Conservation (phyloP, 2,797 vertebrate genomes). For the Triplophysa bombifrons region DNA sequence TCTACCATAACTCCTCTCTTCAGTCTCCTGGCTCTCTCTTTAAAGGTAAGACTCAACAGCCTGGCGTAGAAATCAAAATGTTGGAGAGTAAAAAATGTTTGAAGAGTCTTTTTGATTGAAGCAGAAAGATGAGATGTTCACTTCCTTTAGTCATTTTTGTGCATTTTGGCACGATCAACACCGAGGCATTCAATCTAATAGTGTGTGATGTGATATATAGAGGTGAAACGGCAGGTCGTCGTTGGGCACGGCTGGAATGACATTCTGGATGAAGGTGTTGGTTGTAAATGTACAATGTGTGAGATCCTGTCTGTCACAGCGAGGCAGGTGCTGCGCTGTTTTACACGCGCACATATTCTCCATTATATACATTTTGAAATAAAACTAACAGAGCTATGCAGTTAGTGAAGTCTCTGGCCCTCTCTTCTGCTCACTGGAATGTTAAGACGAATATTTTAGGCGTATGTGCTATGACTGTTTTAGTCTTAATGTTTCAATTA, state of each 20-base stretch:
- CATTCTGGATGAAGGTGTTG: conserved; percentile 15
- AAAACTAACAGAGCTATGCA: conserved; percentile 64
- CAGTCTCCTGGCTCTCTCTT: conserved; percentile 47
- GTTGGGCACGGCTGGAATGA: conserved; percentile 17
- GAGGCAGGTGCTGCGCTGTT: background rate
- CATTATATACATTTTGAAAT: conserved; percentile 56
- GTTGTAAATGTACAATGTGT: conserved; percentile 33
- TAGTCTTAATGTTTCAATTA: background rate
- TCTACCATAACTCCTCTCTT: conserved; percentile 42
- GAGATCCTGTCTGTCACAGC: conserved; percentile 17
- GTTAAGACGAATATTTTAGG: background rate
- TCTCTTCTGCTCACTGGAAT: background rate
- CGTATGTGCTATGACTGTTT: background rate
- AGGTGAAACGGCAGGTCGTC: background rate
- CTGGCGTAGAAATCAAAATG: conserved; percentile 42
- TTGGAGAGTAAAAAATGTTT: conserved; percentile 20
- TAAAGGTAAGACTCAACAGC: conserved; percentile 54
- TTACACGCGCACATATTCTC: background rate
- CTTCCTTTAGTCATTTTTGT: conserved; percentile 11
- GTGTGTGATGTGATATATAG: conserved; percentile 10
- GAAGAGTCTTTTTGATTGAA: conserved; percentile 28
- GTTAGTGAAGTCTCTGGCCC: conserved; percentile 22
- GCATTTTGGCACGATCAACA: conserved; percentile 24
- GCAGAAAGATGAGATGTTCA: conserved; percentile 5
- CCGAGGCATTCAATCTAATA: conserved; percentile 3